Percentiles rank a stretch among this genome's conserved stretches.
Evolutionary conservation across 2,888 invertebrate genomes (phyloP).

Genomic region (Augiades crinisus): DNA sequence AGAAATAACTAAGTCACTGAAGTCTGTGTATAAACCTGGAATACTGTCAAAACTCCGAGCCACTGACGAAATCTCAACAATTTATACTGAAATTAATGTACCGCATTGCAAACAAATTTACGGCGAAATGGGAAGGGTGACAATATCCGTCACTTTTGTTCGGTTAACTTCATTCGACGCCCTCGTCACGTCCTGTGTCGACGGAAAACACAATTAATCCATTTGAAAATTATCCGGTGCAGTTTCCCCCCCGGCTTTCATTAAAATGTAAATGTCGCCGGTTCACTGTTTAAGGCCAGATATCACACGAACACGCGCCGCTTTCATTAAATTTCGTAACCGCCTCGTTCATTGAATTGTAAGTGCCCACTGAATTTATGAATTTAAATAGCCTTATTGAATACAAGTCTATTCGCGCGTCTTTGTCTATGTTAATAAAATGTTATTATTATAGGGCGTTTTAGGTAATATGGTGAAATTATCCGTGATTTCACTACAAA

Average conservation of each 20-base stretch:
- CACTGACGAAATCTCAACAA: too few relatives aligned
- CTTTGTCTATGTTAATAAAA: background rate
- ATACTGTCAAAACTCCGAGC: too few relatives aligned
- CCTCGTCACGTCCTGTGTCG: conserved; percentile 32
- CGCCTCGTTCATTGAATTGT: conserved; percentile 9
- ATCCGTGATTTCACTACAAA: too few relatives aligned
- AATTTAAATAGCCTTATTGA: conserved; percentile 3
- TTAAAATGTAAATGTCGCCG: conserved; percentile 65
- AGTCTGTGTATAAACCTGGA: too few relatives aligned
- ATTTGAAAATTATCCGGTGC: conserved; percentile 63
- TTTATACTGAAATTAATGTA: too few relatives aligned
- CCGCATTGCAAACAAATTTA: background rate
- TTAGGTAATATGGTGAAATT: too few relatives aligned
- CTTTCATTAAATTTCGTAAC: conserved; percentile 33
- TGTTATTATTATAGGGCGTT: too few relatives aligned
- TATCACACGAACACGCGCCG: conserved; percentile 37
- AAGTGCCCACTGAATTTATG: conserved; percentile 5
- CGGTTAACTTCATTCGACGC: conserved; percentile 27
- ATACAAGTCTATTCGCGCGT: background rate
- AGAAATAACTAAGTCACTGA: too few relatives aligned
- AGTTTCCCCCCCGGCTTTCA: conserved; percentile 55
- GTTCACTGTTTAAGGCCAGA: conserved; percentile 36
- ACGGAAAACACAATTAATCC: conserved; percentile 58
- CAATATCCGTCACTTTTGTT: conserved; percentile 11
- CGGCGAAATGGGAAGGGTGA: background rate